A percentile compares a stretch with the other conserved stretches of the same genome.
Evolutionary conservation across 2,888 invertebrate species (phyloP).

Genomic region (Mamestra brassicae): DNA sequence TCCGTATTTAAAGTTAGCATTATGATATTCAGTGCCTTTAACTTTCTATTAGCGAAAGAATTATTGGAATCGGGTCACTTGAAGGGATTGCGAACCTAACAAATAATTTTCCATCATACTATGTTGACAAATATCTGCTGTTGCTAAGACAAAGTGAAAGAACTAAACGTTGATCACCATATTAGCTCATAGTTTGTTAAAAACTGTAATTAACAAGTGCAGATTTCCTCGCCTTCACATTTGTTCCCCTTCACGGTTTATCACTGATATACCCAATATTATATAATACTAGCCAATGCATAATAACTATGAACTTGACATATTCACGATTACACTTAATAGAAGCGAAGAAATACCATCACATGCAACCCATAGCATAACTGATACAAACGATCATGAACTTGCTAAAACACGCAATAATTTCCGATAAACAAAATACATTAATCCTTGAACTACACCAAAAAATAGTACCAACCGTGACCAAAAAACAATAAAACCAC

Average conservation of each 20-base stretch:
- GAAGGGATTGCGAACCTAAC: too few relatives aligned
- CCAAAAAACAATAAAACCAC: slow-evolving; percentile 32
- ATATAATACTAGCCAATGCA: too few relatives aligned
- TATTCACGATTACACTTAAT: neutral
- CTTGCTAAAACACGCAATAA: slow-evolving; percentile 24
- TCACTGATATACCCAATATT: slow-evolving; percentile 6
- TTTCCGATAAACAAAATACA: neutral
- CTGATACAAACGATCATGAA: neutral
- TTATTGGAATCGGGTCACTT: neutral
- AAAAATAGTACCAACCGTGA: neutral
- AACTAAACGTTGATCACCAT: neutral
- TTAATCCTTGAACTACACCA: slow-evolving; percentile 25
- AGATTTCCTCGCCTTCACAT: neutral
- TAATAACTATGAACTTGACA: slow-evolving; percentile 39
- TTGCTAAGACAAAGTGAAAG: neutral
- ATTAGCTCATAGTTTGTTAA: neutral
- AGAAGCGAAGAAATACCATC: neutral
- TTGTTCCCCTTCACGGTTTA: neutral
- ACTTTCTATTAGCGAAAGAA: neutral
- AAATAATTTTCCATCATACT: too few relatives aligned
- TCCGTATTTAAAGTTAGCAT: neutral
- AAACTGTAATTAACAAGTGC: neutral
- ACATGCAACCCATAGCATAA: neutral
- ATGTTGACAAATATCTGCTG: neutral
- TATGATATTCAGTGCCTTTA: neutral